Evolutionary conservation across 2,888 invertebrate genomes (phyloP).

Genomic region (Brachyptera risi): DNA sequence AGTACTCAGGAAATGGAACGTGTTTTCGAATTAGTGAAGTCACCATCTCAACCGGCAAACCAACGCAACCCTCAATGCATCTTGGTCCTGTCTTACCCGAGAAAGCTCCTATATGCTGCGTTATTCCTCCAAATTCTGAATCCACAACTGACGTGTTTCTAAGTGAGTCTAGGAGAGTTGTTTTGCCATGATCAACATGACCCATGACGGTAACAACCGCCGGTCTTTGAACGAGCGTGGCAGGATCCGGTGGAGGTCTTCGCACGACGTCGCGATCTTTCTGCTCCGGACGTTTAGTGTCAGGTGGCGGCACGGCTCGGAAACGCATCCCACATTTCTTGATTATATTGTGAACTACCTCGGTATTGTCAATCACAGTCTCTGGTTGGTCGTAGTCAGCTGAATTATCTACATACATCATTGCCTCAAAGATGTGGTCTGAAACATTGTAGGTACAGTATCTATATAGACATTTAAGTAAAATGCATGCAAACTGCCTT

Average conservation of each 20-base stretch:
- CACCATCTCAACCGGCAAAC: no score
- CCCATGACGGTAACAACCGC: conserved; percentile 99
- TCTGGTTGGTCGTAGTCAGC: conserved; percentile 51
- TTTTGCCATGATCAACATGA: conserved; percentile 99
- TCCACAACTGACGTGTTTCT: conserved; percentile 82
- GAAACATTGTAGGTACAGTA: no score
- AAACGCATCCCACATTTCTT: conserved; percentile 64
- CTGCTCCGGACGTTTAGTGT: conserved; percentile 42
- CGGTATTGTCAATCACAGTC: conserved; percentile 58
- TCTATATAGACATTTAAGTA: no score
- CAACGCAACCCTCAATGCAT: no score
- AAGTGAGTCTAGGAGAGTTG: conserved; percentile 87
- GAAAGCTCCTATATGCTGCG: conserved; percentile 98
- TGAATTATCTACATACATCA: conserved; percentile 60
- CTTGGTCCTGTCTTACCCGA: conserved; percentile 54
- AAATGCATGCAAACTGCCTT: not conserved
- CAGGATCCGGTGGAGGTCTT: conserved; percentile 58
- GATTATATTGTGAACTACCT: conserved; percentile 62
- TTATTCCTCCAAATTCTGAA: conserved; percentile 96
- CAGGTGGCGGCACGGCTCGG: conserved; percentile 53
- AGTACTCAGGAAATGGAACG: no score
- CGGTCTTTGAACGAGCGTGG: conserved; percentile 66
- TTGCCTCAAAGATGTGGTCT: conserved; percentile 66
- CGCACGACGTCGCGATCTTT: conserved; percentile 40
- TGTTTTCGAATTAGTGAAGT: no score